Percentiles rank a stretch among this genome's conserved stretches.
Evolutionary conservation across 2,113 vertebrate genomes (phyloP).

Genomic region (Hippocampus mohnikei): DNA sequence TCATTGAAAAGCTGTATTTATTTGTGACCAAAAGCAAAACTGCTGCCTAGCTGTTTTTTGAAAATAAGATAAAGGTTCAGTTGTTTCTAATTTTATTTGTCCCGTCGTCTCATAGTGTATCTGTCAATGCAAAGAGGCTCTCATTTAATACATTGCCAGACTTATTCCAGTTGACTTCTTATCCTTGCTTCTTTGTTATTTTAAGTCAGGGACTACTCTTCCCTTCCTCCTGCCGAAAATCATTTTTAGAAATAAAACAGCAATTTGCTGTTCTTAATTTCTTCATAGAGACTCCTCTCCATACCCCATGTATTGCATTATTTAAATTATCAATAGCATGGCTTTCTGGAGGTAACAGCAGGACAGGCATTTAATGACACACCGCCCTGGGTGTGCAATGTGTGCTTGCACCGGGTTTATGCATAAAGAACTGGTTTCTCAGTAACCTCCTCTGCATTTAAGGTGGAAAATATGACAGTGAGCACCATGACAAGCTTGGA

Average conservation of each 20-base stretch:
- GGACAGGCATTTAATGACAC: slow-evolving; percentile 5
- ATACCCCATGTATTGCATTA: neutral
- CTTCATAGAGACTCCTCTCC: slow-evolving; percentile 1
- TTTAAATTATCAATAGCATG: slow-evolving; percentile 18
- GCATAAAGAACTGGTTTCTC: slow-evolving; percentile 23
- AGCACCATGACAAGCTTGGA: slow-evolving; percentile 12
- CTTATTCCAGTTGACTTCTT: neutral
- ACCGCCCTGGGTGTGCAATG: neutral
- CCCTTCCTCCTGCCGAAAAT: neutral
- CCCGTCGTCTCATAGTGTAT: neutral
- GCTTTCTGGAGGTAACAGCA: neutral
- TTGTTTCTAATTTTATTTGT: neutral
- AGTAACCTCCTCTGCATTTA: slow-evolving; percentile 24
- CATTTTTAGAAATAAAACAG: neutral
- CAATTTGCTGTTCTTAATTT: neutral
- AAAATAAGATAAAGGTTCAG: neutral
- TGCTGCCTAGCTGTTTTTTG: neutral
- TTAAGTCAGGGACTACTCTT: neutral
- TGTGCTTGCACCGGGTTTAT: neutral
- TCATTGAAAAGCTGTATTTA: neutral
- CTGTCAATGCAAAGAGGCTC: neutral
- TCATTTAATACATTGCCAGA: neutral
- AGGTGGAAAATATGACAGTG: slow-evolving; percentile 22
- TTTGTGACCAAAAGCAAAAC: slow-evolving; percentile 3
- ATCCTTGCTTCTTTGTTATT: neutral